phyloP scores from a whole-genome alignment of 2,797 vertebrate species.

The Esox lucius region DNA sequence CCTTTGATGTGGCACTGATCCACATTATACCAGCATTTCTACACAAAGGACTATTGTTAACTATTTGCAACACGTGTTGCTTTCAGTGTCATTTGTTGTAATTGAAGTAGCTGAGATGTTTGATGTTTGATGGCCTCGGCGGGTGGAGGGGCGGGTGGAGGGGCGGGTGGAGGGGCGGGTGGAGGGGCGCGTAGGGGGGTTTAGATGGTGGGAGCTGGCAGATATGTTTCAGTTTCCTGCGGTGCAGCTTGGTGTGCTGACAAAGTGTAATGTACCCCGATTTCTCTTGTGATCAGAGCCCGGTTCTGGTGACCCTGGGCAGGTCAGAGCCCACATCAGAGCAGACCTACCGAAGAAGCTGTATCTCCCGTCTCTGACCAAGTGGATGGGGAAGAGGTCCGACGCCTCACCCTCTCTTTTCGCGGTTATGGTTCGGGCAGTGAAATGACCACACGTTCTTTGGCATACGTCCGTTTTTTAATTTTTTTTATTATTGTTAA shows the following conservation, averaged over 20 bases:
- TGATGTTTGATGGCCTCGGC: neutral
- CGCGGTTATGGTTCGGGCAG: no score
- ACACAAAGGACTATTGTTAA: neutral
- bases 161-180: neutral
- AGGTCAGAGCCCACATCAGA: constrained; percentile 17
- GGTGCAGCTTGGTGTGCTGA: constrained; percentile 71
- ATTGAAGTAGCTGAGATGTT: neutral
- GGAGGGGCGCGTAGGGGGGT: constrained; percentile 7
- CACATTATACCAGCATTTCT: neutral
- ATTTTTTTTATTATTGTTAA: no score
- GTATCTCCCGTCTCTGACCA: neutral
- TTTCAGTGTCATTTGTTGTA: neutral
- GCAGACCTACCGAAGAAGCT: constrained; percentile 11
- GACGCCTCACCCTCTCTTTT: no score
- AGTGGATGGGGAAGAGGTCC: no score
- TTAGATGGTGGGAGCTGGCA: constrained; percentile 60
- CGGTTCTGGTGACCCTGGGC: constrained; percentile 57
- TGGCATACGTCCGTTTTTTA: no score
- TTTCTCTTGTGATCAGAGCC: constrained; percentile 57
- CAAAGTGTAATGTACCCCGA: constrained; percentile 62
- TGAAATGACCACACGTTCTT: no score
- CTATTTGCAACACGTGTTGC: neutral
- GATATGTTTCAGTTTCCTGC: constrained; percentile 68
- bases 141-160: neutral
- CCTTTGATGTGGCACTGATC: neutral